Percentiles rank a stretch among this genome's conserved stretches.
Evolutionary conservation across 2,888 invertebrate species (phyloP).

Genomic region (Agonopterix subpropinquella): DNA sequence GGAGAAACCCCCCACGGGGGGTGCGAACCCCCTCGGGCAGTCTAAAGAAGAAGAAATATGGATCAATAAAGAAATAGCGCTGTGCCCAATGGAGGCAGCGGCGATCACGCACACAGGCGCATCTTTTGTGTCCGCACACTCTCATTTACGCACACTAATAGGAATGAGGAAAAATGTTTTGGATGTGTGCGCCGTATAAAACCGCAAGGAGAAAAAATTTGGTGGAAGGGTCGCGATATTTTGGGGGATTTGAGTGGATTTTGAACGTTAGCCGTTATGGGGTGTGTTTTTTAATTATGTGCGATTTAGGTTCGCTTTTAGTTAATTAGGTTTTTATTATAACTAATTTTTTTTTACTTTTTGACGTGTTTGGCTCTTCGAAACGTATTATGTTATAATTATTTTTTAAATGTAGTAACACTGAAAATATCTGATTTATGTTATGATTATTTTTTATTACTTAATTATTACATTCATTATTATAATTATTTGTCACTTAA

Average conservation of each 20-base stretch:
- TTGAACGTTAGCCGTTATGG: not conserved
- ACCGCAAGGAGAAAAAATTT: slow-evolving; percentile 29
- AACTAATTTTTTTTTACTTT: too few relatives aligned
- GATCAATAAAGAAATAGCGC: slow-evolving; percentile 76
- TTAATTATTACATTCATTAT: too few relatives aligned
- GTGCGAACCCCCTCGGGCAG: slow-evolving; percentile 44
- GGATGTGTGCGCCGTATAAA: slow-evolving; percentile 22
- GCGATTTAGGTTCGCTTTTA: slow-evolving; percentile 9
- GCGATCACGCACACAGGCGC: slow-evolving; percentile 58
- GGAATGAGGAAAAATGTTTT: slow-evolving; percentile 27
- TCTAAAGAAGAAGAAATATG: slow-evolving; percentile 76
- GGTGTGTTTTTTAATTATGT: slow-evolving; percentile 13
- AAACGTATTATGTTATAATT: too few relatives aligned
- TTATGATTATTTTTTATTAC: too few relatives aligned
- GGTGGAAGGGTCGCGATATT: slow-evolving; percentile 1
- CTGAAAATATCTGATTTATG: too few relatives aligned
- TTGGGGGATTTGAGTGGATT: slow-evolving; percentile 3
- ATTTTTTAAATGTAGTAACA: too few relatives aligned
- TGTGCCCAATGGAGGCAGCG: slow-evolving; percentile 69
- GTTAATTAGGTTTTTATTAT: slow-evolving; percentile 9
- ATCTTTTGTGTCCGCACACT: slow-evolving; percentile 25
- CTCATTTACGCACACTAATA: slow-evolving; percentile 26
- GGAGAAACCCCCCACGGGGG: slow-evolving; percentile 18
- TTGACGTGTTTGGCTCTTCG: too few relatives aligned
- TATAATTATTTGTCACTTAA: too few relatives aligned